These are phyloP conservation scores for Panthera leo DNA, from an alignment of 2,113 vertebrate genomes.

Conservation along the genomic window DNA sequence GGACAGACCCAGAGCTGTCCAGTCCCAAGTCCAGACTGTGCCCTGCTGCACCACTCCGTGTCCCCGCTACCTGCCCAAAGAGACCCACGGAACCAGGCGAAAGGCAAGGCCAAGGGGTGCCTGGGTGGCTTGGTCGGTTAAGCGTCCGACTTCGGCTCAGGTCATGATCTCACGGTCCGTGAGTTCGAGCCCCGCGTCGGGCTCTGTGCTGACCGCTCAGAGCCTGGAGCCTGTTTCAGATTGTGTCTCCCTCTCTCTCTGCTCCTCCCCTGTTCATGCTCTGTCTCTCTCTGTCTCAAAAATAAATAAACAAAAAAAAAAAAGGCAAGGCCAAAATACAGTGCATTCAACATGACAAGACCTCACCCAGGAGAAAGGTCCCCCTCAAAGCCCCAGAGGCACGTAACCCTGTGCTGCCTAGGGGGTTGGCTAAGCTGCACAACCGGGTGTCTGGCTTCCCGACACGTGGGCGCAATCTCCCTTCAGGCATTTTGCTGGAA, in stretches of 20 bases:
- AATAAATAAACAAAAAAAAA: too few species aligned
- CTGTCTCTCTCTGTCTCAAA: too few species aligned
- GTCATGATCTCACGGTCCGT: too few species aligned
- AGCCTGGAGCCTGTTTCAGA: too few species aligned
- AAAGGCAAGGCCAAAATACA: neutral
- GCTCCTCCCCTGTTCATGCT: too few species aligned
- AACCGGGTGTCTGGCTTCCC: neutral
- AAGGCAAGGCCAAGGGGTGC: neutral
- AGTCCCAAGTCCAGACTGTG: neutral
- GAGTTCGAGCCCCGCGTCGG: too few species aligned
- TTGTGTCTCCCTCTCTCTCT: too few species aligned
- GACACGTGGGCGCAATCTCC: too few species aligned
- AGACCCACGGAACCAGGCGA: neutral
- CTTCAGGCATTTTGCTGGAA: neutral
- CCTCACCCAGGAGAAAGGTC: neutral
- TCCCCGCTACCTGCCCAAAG: neutral
- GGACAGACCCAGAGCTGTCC: neutral
- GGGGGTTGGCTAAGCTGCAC: fast-evolving
- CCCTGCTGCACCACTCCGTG: neutral
- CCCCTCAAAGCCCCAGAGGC: neutral
- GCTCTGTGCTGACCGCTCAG: too few species aligned
- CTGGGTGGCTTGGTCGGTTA: too few species aligned
- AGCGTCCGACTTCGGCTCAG: too few species aligned
- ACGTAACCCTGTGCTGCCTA: fast-evolving
- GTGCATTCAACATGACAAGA: fast-evolving